Evolutionary conservation across 2,113 vertebrate genomes (phyloP).

Genomic region (Mus pahari): DNA sequence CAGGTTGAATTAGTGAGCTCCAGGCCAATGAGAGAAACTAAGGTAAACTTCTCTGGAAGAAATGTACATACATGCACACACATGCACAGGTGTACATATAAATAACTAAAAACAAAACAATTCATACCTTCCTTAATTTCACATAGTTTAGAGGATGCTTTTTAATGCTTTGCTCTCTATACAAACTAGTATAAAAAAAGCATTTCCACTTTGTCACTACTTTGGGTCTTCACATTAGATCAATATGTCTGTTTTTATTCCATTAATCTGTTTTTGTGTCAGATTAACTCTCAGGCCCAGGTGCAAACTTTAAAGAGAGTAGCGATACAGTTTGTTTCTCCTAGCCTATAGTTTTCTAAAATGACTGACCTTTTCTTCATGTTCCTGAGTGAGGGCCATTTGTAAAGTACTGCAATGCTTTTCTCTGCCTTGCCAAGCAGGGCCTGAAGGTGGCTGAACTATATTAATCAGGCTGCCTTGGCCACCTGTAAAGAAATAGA

Average conservation of each 20-base stretch:
- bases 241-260: neutral
- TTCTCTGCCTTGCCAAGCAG: neutral
- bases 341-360: neutral
- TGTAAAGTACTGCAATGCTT: neutral
- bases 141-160: neutral
- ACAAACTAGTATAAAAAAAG: neutral
- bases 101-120: neutral
- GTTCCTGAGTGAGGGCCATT: constrained; percentile 4
- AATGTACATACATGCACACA: too few relatives aligned
- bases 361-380: neutral
- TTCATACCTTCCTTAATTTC: neutral
- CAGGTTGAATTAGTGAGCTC: neutral
- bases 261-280: neutral
- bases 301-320: neutral
- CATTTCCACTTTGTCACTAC: neutral
- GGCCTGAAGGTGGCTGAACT: constrained; percentile 1
- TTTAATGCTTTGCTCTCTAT: neutral
- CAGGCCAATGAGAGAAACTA: neutral
- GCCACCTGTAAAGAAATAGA: constrained; percentile 37
- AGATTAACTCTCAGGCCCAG: neutral
- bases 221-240: neutral
- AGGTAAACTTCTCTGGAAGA: neutral
- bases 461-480: constrained; percentile 35
- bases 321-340: neutral
- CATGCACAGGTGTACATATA: too few relatives aligned